phyloP scores from a whole-genome alignment of 2,797 vertebrate genomes.

The Tinamus major region DNA sequence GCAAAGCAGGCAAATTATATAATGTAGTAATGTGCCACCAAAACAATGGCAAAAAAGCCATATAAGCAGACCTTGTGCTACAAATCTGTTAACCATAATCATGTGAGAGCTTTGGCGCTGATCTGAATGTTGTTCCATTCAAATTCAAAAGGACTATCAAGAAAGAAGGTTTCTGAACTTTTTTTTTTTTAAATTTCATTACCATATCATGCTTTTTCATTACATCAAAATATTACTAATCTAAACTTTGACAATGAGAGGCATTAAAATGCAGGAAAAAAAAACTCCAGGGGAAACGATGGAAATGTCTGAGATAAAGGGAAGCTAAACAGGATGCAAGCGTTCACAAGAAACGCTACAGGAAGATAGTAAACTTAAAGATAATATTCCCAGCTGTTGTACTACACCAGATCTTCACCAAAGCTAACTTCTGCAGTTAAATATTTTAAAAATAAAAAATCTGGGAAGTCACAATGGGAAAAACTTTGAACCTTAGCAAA shows the following conservation, averaged over 20 bases:
- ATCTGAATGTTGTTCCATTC: not conserved
- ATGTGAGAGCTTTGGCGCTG: not conserved
- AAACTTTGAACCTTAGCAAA: not conserved
- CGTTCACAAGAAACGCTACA: not conserved
- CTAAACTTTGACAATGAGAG: not conserved
- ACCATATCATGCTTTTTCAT: not conserved
- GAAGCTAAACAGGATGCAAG: not conserved
- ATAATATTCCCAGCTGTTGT: not conserved
- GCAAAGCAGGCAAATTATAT: not conserved
- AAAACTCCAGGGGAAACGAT: not conserved
- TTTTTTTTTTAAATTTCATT: not conserved
- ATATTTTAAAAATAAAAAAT: not conserved
- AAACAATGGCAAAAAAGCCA: not conserved
- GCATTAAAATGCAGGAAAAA: not conserved
- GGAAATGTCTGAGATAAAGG: not conserved
- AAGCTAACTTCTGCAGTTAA: not conserved
- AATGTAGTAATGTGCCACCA: not conserved
- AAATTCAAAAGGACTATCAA: not conserved
- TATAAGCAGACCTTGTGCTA: not conserved
- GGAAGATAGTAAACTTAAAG: not conserved
- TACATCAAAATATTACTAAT: not conserved
- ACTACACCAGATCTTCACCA: not conserved
- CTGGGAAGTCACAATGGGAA: not conserved
- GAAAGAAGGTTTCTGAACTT: not conserved
- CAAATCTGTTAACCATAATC: not conserved